A percentile compares a stretch with the other conserved stretches of the same genome.
Evolutionary conservation across 2,888 invertebrate genomes (phyloP).

Genomic region (Petrolisthes cinctipes): DNA sequence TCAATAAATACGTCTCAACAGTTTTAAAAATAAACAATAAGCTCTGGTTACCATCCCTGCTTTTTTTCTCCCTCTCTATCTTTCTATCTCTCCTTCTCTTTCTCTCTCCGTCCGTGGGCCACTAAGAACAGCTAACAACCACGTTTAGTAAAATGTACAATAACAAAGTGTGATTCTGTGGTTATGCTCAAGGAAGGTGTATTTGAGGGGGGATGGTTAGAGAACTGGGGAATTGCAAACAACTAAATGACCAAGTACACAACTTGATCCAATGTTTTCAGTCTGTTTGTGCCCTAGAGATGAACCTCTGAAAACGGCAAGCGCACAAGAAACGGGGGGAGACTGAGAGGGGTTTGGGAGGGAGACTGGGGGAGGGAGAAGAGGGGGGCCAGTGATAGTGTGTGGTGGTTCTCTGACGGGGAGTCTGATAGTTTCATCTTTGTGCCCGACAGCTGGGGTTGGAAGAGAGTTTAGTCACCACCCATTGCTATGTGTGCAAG

Average conservation of each 20-base stretch:
- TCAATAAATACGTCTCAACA: slow-evolving; percentile 8
- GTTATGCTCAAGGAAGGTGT: slow-evolving; percentile 4
- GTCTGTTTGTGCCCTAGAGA: slow-evolving; percentile 6
- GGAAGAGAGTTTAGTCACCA: slow-evolving; percentile 3
- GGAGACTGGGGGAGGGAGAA: neutral
- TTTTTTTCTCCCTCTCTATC: slow-evolving; percentile 9
- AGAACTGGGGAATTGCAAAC: neutral
- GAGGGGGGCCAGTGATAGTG: neutral
- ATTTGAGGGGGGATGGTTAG: neutral
- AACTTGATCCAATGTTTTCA: too few relatives aligned
- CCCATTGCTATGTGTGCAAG: neutral
- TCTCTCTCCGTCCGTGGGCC: slow-evolving; percentile 10
- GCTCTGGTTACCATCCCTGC: slow-evolving; percentile 15
- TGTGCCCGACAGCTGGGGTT: neutral
- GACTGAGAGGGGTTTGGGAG: neutral
- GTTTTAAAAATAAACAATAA: slow-evolving; percentile 12
- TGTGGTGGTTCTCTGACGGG: neutral
- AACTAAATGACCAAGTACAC: neutral
- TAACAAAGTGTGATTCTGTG: slow-evolving; percentile 61
- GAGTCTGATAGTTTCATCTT: neutral
- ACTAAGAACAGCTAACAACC: slow-evolving; percentile 46
- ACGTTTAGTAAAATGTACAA: slow-evolving; percentile 36
- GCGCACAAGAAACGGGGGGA: neutral
- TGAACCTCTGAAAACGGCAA: neutral
- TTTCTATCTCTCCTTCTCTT: neutral